Evolutionary conservation across 2,113 vertebrate species (phyloP), one percentile per base, ranked within the genome.

Genomic region (Sinocyclocheilus anophthalmus): DNA sequence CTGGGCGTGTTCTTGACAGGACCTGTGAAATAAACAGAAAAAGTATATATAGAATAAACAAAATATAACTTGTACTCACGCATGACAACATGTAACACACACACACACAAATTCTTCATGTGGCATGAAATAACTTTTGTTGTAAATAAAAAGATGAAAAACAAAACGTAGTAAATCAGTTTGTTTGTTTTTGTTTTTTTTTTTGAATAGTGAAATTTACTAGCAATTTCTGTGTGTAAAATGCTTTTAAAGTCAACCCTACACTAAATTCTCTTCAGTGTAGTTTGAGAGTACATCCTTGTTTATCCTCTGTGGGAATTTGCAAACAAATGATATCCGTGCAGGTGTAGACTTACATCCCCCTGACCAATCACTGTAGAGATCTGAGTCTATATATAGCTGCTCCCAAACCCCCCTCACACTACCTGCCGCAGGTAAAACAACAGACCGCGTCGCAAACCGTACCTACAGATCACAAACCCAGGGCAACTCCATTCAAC

Each of bases 281-380:
- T 24, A 22, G 50, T 57, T 72, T 39, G 65, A 26, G n/a, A 26
- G n/a, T 63, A 63, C 20, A 45, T 75, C 72, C 18, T 57, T 78
- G 77, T 79, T 61, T 39, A 57, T 39, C 2, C 1, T 79, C 76
- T 79, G 18, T 39, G 5, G 5, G 53, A n/a, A 61, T 61, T 8
- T 59, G 33, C 18, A 79, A 79, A 50, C 80, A 82, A 82, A 82
- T 69, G 63, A 82, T 42, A 53, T 39, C 30, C n/a, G 37, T 69
- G 14, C 63, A 50, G 61, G 63, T 53, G 63, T 50, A 67, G 79
- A 6, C 26, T 63, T 42, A 80, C 24, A 55, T 80, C 33, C 18
- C 26, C 10, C 59, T 26, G 78, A 82, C 80, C 80, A 82, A 82
- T 82, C 42, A 53, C 24, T 20, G 57, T 3, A 50, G n/a, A 50